Evolutionary conservation across 1,140 invertebrate species (phyloP).

Genomic region (Microplitis demolitor): DNA sequence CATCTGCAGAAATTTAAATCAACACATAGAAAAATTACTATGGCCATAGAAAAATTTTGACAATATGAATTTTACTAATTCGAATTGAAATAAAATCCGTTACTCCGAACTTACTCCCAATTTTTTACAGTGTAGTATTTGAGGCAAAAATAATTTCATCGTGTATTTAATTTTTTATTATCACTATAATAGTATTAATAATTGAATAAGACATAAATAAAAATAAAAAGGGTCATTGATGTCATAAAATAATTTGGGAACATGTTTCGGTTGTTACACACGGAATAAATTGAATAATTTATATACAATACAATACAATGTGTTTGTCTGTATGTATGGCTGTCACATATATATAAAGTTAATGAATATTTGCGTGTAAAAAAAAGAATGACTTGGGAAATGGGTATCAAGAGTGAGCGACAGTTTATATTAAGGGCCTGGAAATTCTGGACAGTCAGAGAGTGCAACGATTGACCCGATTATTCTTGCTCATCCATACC

Average conservation of each 20-base stretch:
- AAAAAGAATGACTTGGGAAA: background rate
- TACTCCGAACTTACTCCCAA: too few relatives aligned
- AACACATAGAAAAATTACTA: too few relatives aligned
- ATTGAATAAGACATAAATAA: background rate
- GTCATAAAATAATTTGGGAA: background rate
- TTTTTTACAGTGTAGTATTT: too few relatives aligned
- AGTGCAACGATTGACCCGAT: conserved; percentile 38
- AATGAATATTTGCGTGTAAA: too few relatives aligned
- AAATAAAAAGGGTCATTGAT: background rate
- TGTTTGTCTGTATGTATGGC: background rate
- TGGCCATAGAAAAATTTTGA: too few relatives aligned
- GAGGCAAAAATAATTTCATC: too few relatives aligned
- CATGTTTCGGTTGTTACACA: background rate
- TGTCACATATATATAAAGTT: too few relatives aligned
- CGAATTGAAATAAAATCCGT: too few relatives aligned
- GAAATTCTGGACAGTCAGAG: conserved; percentile 16
- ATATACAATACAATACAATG: background rate
- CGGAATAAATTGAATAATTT: background rate
- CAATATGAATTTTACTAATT: too few relatives aligned
- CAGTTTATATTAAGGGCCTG: background rate
- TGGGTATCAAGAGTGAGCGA: background rate
- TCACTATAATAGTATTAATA: background rate
- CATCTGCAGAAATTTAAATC: too few relatives aligned
- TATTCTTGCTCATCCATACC: conserved; percentile 24
- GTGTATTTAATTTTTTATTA: too few relatives aligned